Percentiles rank a stretch among this genome's conserved stretches.
phyloP scores from a whole-genome alignment of 2,888 invertebrate species.

The Sinopyrophorus schimmeli region DNA sequence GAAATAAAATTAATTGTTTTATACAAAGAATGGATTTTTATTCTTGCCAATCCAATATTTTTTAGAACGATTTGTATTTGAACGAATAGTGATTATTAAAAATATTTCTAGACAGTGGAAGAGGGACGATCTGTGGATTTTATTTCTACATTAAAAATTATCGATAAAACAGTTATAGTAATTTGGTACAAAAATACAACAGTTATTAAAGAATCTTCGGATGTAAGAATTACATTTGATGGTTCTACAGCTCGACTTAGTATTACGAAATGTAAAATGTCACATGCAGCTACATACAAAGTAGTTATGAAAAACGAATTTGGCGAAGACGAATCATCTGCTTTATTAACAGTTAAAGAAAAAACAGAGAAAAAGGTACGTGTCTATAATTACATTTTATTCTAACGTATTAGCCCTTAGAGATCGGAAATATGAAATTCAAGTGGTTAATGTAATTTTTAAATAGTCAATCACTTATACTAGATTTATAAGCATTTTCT shows the following conservation, averaged over 20 bases:
- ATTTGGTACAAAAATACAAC: conserved; percentile 85
- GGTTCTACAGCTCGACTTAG: conserved; percentile 79
- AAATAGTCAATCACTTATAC: too few species aligned
- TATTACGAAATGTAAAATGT: conserved; percentile 72
- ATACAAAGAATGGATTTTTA: background rate
- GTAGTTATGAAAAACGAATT: conserved; percentile 88
- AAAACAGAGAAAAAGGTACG: conserved; percentile 48
- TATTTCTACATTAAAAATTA: conserved; percentile 70
- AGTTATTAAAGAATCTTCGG: conserved; percentile 75
- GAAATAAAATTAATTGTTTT: too few species aligned
- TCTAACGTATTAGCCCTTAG: too few species aligned
- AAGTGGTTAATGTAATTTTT: too few species aligned
- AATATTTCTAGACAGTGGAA: conserved; percentile 63
- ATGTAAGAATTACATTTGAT: conserved; percentile 79
- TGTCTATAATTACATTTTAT: background rate
- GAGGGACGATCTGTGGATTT: conserved; percentile 81
- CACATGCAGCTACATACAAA: conserved; percentile 79
- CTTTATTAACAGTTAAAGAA: conserved; percentile 77
- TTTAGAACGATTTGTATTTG: too few species aligned
- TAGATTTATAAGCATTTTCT: too few species aligned
- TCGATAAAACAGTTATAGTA: conserved; percentile 79
- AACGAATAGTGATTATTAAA: conserved; percentile 7
- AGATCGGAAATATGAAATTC: too few species aligned
- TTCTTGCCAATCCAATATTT: too few species aligned
- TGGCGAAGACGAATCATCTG: conserved; percentile 86